A percentile compares a stretch with the other conserved stretches of the same genome.
phyloP scores from a whole-genome alignment of 2,797 vertebrate species.

The Falco cherrug region DNA sequence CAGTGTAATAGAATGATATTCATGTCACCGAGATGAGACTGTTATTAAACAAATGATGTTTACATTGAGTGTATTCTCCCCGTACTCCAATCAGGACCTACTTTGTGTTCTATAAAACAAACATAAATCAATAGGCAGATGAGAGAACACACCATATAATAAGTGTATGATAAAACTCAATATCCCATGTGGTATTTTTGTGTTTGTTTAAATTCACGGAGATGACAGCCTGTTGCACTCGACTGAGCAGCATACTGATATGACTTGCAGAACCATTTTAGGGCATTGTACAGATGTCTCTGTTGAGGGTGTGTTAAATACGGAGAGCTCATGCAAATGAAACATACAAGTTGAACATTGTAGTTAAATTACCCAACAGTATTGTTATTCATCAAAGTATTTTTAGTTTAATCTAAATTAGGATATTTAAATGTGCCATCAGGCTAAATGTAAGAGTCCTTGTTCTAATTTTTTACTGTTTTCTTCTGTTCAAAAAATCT shows the following conservation, averaged over 20 bases:
- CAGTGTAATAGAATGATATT: not conserved
- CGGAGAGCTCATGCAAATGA: not conserved
- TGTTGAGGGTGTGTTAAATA: not conserved
- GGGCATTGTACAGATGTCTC: not conserved
- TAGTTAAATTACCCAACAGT: not conserved
- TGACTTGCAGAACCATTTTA: not conserved
- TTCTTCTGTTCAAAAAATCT: not conserved
- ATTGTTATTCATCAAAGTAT: not conserved
- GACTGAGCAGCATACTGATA: not conserved
- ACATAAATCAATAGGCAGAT: not conserved
- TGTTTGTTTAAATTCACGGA: not conserved
- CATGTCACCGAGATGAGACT: not conserved
- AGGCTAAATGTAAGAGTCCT: not conserved
- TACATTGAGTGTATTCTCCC: not conserved
- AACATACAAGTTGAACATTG: not conserved
- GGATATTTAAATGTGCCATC: not conserved
- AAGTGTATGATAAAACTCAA: not conserved
- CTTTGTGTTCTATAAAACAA: not conserved
- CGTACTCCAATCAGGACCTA: not conserved
- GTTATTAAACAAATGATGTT: not conserved
- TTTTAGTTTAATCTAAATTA: not conserved
- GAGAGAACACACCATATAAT: not conserved
- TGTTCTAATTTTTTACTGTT: not conserved
- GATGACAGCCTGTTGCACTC: not conserved
- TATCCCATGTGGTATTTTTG: not conserved